Conservation (phyloP, 2,113 vertebrate species). For the Neolamprologus sp. region DNA sequence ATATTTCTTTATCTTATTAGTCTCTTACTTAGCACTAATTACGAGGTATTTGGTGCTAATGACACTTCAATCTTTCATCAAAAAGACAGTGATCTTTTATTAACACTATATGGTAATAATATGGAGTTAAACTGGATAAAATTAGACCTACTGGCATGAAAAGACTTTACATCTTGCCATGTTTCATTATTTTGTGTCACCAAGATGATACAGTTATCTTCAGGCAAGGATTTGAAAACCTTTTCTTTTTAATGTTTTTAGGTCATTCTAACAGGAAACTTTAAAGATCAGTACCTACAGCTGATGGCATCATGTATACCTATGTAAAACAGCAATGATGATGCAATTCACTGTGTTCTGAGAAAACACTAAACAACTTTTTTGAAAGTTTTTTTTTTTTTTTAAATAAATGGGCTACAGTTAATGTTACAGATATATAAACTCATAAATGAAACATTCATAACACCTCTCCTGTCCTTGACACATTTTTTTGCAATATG, state of each 20-base stretch:
- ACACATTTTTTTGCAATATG: background rate
- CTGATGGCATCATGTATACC: background rate
- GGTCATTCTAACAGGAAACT: background rate
- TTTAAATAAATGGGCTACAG: background rate
- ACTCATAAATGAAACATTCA: background rate
- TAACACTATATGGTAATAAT: background rate
- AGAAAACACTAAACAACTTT: background rate
- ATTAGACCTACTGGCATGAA: background rate
- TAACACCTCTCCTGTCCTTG: background rate
- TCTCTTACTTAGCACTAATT: background rate
- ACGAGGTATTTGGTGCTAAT: background rate
- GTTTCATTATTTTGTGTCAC: background rate
- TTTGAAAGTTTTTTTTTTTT: background rate
- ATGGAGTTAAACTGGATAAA: background rate
- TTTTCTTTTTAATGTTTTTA: background rate
- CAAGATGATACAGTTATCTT: background rate
- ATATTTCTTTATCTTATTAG: background rate
- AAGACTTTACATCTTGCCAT: background rate
- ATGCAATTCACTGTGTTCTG: background rate
- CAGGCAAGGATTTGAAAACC: background rate
- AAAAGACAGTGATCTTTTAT: background rate
- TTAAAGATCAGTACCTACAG: background rate
- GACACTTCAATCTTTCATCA: background rate
- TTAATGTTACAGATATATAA: background rate
- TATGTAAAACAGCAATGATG: background rate